Conservation (phyloP, 1,140 invertebrate species). For the Acromyrmex charruanus region DNA sequence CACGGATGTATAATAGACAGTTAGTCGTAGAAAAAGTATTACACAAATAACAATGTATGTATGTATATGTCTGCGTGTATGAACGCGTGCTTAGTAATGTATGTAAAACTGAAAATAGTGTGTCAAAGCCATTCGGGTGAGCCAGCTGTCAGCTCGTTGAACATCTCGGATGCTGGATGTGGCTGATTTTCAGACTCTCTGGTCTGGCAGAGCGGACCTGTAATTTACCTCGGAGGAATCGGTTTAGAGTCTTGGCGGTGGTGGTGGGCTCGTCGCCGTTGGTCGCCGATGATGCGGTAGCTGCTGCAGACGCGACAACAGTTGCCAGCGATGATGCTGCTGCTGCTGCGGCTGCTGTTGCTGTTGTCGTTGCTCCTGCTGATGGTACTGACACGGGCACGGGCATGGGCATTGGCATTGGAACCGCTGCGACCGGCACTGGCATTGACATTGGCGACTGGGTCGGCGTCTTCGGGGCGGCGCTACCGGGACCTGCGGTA, state of each 20-base stretch:
- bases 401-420: conserved; percentile 70
- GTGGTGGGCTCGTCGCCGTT: conserved; percentile 66
- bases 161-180: conserved; percentile 69
- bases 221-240: conserved; percentile 85
- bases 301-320: conserved; percentile 59
- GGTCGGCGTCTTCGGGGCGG: conserved; percentile 83
- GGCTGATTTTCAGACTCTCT: conserved; percentile 51
- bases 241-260: conserved; percentile 85
- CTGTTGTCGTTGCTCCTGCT: conserved; percentile 64
- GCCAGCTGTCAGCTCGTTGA: conserved; percentile 77
- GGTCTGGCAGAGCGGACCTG: conserved; percentile 48
- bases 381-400: conserved; percentile 70
- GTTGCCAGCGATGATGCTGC: conserved; percentile 49
- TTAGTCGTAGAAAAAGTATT: conserved; percentile 41
- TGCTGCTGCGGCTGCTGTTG: conserved; percentile 68
- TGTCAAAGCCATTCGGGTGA: conserved; percentile 83
- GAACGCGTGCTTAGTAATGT: conserved; percentile 47
- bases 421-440: conserved; percentile 73
- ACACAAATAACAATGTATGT: conserved; percentile 29
- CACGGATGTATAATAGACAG: conserved; percentile 48
- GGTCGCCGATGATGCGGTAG: conserved; percentile 66
- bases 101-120: conserved; percentile 67
- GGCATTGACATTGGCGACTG: conserved; percentile 81
- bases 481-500: conserved; percentile 81
- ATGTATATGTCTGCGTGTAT: conserved; percentile 30